Percentiles rank a stretch among this genome's conserved stretches.
Evolutionary conservation across 1,140 invertebrate genomes (phyloP).

Genomic region (roundworm (Caenorhabditis elegans)): DNA sequence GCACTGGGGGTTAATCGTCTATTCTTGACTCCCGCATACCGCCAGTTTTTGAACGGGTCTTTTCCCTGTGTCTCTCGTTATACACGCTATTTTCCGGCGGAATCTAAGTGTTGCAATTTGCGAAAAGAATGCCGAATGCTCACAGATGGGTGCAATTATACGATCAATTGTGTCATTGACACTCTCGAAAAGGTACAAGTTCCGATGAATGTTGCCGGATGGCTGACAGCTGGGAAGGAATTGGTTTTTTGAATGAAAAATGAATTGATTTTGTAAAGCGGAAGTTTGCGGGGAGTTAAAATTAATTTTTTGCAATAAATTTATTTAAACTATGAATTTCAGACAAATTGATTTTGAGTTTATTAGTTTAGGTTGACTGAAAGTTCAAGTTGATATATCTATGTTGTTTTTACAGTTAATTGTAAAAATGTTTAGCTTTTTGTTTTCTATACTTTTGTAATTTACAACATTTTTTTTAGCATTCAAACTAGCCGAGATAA

Average conservation of each 20-base stretch:
- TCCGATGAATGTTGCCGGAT: not conserved
- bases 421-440: too few species aligned
- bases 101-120: constrained; percentile 18
- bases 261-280: not conserved
- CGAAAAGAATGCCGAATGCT: not conserved
- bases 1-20: not conserved
- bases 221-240: not conserved
- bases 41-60: not conserved
- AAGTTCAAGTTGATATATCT: too few species aligned
- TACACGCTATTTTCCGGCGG: not conserved
- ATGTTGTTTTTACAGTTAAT: too few species aligned
- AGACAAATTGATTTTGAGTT: too few species aligned
- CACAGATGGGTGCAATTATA: constrained; percentile 28
- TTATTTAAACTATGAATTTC: too few species aligned
- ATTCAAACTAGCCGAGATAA: too few species aligned
- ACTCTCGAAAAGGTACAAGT: constrained; percentile 12
- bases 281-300: not conserved
- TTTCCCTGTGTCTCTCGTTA: not conserved
- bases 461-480: too few species aligned
- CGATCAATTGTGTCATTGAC: constrained; percentile 21
- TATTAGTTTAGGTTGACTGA: too few species aligned
- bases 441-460: too few species aligned
- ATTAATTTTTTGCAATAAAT: not conserved
- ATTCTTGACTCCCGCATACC: constrained; percentile 21
- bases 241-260: constrained; percentile 14